A percentile compares a stretch with the other conserved stretches of the same genome.
These are phyloP conservation scores for Brevipalpus yothersi DNA, from an alignment of 1,140 invertebrate genomes.

Conservation along the genomic window DNA sequence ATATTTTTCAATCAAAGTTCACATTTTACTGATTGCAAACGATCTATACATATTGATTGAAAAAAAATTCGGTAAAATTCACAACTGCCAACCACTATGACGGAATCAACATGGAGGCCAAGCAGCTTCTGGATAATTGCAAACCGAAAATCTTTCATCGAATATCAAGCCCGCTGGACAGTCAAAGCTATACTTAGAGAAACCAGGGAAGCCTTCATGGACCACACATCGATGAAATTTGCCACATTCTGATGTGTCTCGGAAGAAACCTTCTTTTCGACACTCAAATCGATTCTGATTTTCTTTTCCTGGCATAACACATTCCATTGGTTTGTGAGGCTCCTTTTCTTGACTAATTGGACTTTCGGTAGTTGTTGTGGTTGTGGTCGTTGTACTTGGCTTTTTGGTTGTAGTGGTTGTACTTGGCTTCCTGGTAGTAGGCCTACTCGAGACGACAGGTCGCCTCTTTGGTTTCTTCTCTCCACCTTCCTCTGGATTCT, in stretches of 20 bases:
- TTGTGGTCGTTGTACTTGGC: background rate
- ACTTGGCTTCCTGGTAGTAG: background rate
- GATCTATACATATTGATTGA: too few relatives aligned
- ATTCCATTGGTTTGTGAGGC: background rate
- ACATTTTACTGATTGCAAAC: too few relatives aligned
- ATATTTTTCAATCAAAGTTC: too few relatives aligned
- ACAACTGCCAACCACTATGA: too few relatives aligned
- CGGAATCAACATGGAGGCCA: background rate
- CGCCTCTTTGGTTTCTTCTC: too few relatives aligned
- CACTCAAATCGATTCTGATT: conserved; percentile 19
- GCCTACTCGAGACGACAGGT: background rate
- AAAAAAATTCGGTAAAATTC: too few relatives aligned
- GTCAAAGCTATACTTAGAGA: conserved; percentile 7
- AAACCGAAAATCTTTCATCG: conserved; percentile 17
- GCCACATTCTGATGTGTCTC: conserved; percentile 32
- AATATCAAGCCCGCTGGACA: conserved; percentile 19
- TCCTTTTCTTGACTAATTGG: background rate
- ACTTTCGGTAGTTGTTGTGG: background rate
- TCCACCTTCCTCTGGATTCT: too few relatives aligned
- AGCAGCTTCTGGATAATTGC: conserved; percentile 13
- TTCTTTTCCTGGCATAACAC: background rate
- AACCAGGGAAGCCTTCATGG: conserved; percentile 20
- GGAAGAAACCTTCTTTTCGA: conserved; percentile 32
- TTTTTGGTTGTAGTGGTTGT: background rate
- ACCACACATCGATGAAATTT: conserved; percentile 29